Evolutionary conservation across 1,140 invertebrate genomes (phyloP).

Genomic region (Trichogramma pretiosum): DNA sequence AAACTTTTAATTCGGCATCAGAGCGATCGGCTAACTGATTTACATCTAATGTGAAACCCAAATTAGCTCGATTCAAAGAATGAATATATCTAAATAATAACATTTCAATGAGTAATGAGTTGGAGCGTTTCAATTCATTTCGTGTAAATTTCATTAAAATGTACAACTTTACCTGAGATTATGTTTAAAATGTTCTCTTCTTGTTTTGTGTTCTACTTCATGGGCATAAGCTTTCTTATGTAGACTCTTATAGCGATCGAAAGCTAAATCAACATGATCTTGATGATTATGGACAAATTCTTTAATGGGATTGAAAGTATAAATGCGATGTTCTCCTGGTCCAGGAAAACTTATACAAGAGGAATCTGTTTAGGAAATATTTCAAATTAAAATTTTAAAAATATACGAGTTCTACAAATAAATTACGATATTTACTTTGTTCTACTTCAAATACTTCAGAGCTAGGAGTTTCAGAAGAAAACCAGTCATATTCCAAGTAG

Average conservation of each 20-base stretch:
- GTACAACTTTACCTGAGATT: slow-evolving; percentile 60
- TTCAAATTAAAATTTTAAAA: slow-evolving; percentile 7
- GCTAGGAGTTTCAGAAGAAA: slow-evolving; percentile 57
- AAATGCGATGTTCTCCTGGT: slow-evolving; percentile 66
- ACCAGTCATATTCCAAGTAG: slow-evolving; percentile 75
- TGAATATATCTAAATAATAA: slow-evolving; percentile 61
- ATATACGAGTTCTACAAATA: neutral
- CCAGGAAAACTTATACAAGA: slow-evolving; percentile 79
- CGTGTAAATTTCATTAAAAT: neutral
- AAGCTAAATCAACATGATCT: slow-evolving; percentile 67
- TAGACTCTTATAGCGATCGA: slow-evolving; percentile 64
- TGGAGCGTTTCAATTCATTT: neutral
- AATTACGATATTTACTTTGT: slow-evolving; percentile 40
- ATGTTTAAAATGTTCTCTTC: slow-evolving; percentile 78
- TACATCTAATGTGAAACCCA: slow-evolving; percentile 65
- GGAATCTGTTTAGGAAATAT: slow-evolving; percentile 51
- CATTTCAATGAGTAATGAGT: slow-evolving; percentile 9
- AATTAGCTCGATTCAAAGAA: slow-evolving; percentile 71
- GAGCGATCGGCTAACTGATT: slow-evolving; percentile 86
- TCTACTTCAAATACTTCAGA: slow-evolving; percentile 61
- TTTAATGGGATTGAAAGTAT: slow-evolving; percentile 86
- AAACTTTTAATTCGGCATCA: slow-evolving; percentile 66
- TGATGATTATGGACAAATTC: slow-evolving; percentile 75
- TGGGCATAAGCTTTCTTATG: slow-evolving; percentile 64
- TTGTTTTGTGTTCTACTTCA: slow-evolving; percentile 57